phyloP scores from a whole-genome alignment of 2,797 vertebrate species.

The Notolabrus celidotus region DNA sequence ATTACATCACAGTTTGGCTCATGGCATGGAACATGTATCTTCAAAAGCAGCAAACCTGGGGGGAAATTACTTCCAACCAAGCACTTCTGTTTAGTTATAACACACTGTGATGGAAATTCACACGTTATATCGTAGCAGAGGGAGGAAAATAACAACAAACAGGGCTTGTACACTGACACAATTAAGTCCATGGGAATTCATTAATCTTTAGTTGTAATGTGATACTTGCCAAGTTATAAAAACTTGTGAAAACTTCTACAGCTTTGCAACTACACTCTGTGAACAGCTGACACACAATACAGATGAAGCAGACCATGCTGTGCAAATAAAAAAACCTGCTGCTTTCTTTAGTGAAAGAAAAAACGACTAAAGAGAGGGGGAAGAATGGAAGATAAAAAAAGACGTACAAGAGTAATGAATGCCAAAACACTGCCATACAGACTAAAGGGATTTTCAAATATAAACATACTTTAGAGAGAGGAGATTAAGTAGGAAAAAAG shows the following conservation, averaged over 20 bases:
- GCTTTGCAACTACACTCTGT: constrained; percentile 30
- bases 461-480: constrained; percentile 31
- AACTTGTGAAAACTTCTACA: constrained; percentile 54
- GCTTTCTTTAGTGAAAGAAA: constrained; percentile 11
- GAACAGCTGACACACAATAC: constrained; percentile 38
- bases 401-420: constrained; percentile 17
- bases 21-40: constrained; percentile 42
- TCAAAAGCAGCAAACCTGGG: constrained; percentile 64
- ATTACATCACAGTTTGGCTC: constrained; percentile 57
- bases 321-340: constrained; percentile 17
- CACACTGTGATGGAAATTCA: constrained; percentile 72
- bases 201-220: constrained; percentile 70
- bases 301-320: constrained; percentile 27
- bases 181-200: constrained; percentile 73
- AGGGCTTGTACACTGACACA: constrained; percentile 65
- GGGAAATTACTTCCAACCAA: constrained; percentile 71
- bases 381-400: not conserved
- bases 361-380: constrained; percentile 2
- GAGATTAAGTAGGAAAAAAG: not conserved
- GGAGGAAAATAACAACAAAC: constrained; percentile 62
- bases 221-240: constrained; percentile 61
- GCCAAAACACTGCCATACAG: constrained; percentile 23
- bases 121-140: constrained; percentile 57
- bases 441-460: constrained; percentile 40
- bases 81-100: constrained; percentile 45